Base-by-base conservation (phyloP, 2,113 vertebrate species). In the Phaethornis superciliosus region DNA sequence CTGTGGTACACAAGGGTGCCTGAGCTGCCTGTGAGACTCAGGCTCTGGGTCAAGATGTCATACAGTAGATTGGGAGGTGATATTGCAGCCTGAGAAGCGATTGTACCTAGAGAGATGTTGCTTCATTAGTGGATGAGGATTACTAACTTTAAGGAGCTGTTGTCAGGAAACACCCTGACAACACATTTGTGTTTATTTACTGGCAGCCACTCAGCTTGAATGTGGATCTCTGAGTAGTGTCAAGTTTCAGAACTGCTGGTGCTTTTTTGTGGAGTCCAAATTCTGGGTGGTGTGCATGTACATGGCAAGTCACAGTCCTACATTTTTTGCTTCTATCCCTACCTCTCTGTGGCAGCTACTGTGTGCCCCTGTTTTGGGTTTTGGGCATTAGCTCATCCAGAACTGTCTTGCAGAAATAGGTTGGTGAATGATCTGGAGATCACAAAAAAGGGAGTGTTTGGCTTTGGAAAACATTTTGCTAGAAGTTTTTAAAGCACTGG, bases 161-260 rank as follows among this genome's bases (percentile, higher is more conserved):
- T 54, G n/a, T 94, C 92, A 79, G 7, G 24, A 95, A 97, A 94
- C 80, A 64, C 49, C 54, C 88, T 90, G 62, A 94, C 93, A 90
- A 96, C 40, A 1, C 52, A 78, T 88, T 78, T 94, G 55, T 94
- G 19, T 96, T 97, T 96, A 87, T 93, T 94, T 96, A 89, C 67
- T 84, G 70, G 84, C 81, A 46, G 80, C 37, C 21, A 42, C 91
- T 86, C 90, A 85, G 44, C 42, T 69, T 54, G 51, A 85, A 42
- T 44, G 40, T 35, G 89, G 68, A 76, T 91, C 71, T 96, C 59
- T 62, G 69, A 80, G 44, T 14, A 85, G 76, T 4, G 54, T 70
- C 92, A 78, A 23, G 70, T 95, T 96, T 96, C 85, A 79, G 86
- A 79, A 71, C 58, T 77, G 76, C 59, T 49, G 90, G 28, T 65